Evolutionary conservation across 1,140 invertebrate species (phyloP).

Genomic region (Drosophila novamexicana): DNA sequence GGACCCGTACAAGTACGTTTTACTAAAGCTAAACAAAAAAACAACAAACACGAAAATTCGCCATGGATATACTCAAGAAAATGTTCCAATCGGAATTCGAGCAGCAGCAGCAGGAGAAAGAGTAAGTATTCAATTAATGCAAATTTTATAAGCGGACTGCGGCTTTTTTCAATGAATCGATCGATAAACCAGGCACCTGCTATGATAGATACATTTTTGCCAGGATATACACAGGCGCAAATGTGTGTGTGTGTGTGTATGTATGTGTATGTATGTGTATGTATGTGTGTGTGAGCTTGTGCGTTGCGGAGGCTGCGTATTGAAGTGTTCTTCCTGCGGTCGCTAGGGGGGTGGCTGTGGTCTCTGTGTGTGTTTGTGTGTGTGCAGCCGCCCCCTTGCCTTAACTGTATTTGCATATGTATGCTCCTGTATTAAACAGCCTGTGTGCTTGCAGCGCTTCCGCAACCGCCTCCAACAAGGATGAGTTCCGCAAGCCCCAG

Average conservation of each 20-base stretch:
- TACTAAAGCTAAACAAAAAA: neutral
- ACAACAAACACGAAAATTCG: constrained; percentile 12
- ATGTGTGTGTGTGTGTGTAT: constrained; percentile 40
- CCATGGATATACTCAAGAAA: constrained; percentile 82
- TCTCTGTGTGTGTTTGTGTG: neutral
- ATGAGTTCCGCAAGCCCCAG: constrained; percentile 82
- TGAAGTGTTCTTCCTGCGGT: constrained; percentile 35
- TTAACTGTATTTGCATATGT: constrained; percentile 16
- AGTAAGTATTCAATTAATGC: constrained; percentile 59
- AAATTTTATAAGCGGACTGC: constrained; percentile 24
- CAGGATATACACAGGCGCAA: constrained; percentile 63
- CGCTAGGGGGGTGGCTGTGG: constrained; percentile 1
- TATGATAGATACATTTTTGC: constrained; percentile 75
- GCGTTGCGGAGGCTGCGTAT: constrained; percentile 70
- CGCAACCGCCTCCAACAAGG: constrained; percentile 68
- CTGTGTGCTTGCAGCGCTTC: constrained; percentile 39
- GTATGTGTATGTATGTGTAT: constrained; percentile 38
- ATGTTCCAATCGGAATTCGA: constrained; percentile 71
- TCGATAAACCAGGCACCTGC: constrained; percentile 66
- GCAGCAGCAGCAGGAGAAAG: constrained; percentile 59
- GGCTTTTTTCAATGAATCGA: constrained; percentile 38
- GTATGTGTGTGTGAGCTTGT: constrained; percentile 26
- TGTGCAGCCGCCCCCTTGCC: neutral
- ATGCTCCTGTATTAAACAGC: neutral
- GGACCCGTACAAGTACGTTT: constrained; percentile 31